phyloP scores from a whole-genome alignment of 2,888 invertebrate genomes.

The Cephus nigrinus region DNA sequence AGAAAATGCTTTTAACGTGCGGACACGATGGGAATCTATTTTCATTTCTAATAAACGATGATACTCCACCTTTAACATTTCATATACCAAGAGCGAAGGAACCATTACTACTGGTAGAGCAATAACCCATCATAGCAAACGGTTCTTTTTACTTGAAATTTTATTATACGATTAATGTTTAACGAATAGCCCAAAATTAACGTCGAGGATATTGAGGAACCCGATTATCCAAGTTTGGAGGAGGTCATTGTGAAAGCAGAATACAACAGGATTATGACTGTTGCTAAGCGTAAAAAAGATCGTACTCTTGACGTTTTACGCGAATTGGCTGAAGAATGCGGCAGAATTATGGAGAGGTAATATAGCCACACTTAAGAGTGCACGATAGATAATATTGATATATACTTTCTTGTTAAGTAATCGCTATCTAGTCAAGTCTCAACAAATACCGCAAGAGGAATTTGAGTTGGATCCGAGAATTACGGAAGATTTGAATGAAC shows the following conservation, averaged over 20 bases:
- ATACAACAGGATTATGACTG: slow-evolving; percentile 71
- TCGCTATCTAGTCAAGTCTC: slow-evolving; percentile 70
- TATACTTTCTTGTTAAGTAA: slow-evolving; percentile 65
- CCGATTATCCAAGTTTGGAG: slow-evolving; percentile 70
- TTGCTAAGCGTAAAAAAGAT: slow-evolving; percentile 75
- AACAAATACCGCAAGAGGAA: slow-evolving; percentile 71
- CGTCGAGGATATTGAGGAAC: slow-evolving; percentile 63
- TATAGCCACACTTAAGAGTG: slow-evolving; percentile 14
- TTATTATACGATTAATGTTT: slow-evolving; percentile 18
- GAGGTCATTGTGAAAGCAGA: slow-evolving; percentile 78
- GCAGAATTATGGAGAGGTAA: slow-evolving; percentile 70
- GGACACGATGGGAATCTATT: slow-evolving; percentile 85
- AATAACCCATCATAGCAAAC: not conserved
- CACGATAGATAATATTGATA: not conserved
- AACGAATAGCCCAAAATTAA: slow-evolving; percentile 25
- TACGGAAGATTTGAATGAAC: slow-evolving; percentile 71
- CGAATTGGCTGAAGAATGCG: slow-evolving; percentile 71
- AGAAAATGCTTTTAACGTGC: slow-evolving; percentile 71
- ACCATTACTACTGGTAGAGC: slow-evolving; percentile 26
- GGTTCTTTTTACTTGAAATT: not conserved
- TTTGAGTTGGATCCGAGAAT: slow-evolving; percentile 78
- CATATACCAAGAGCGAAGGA: slow-evolving; percentile 25
- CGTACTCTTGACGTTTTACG: slow-evolving; percentile 70
- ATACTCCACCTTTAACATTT: slow-evolving; percentile 13
- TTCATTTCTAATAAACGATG: slow-evolving; percentile 67